phyloP scores from a whole-genome alignment of 1,140 invertebrate species.

The Drosophila bocki region DNA sequence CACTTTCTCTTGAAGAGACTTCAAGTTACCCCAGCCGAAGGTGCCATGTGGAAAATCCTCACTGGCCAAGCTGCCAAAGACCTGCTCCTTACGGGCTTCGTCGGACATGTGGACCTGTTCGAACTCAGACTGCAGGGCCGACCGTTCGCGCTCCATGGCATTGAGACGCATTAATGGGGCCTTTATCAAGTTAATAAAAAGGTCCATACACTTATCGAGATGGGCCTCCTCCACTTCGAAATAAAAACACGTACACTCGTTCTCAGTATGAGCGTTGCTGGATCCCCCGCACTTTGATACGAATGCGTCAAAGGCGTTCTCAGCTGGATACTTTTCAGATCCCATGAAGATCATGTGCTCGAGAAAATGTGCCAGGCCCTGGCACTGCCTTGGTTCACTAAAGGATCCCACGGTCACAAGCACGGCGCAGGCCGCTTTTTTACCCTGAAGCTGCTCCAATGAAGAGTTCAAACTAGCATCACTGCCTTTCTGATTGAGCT shows the following conservation, averaged over 20 bases:
- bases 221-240: constrained; percentile 93
- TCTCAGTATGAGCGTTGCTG: constrained; percentile 93
- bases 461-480: constrained; percentile 13
- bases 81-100: constrained; percentile 87
- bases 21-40: constrained; percentile 93
- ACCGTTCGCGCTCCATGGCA: constrained; percentile 94
- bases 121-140: constrained; percentile 93
- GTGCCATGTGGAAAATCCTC: constrained; percentile 91
- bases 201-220: constrained; percentile 90
- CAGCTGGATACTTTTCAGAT: constrained; percentile 93
- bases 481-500: not conserved
- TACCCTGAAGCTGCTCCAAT: constrained; percentile 62
- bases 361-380: constrained; percentile 96
- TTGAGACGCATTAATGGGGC: constrained; percentile 93
- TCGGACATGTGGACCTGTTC: constrained; percentile 66
- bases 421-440: constrained; percentile 89
- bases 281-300: constrained; percentile 92
- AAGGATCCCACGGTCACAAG: constrained; percentile 90
- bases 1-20: constrained; percentile 90
- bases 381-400: constrained; percentile 90
- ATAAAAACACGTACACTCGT: constrained; percentile 94
- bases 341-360: constrained; percentile 99
- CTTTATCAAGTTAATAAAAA: constrained; percentile 96
- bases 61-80: constrained; percentile 89
- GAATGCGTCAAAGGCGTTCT: constrained; percentile 94